Base-by-base conservation (phyloP, 2,888 invertebrate species). In the Volucella inflata region DNA sequence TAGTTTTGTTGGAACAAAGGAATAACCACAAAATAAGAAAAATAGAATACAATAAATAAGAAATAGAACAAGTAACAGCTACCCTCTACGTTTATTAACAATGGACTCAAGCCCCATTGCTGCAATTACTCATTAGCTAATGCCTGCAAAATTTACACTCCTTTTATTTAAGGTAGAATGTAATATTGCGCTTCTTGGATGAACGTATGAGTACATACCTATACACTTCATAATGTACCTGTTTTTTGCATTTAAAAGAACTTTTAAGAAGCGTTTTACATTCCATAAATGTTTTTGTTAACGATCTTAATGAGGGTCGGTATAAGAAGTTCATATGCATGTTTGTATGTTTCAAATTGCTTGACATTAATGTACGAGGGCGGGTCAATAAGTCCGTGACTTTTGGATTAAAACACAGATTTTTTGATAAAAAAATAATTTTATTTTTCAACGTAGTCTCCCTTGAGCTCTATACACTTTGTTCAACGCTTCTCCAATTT, bases 111-210 rank as follows among this genome's bases (percentile, higher is more conserved):
- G 79, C 42, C 59, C 50, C 65, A 46, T 16, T 46, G 16, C 42
- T n/a, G 76, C 67, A 81, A 76, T 81, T 81, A 76, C 71, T 72
- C 80, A 76, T 76, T 81, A 70, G 75, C 71, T 72, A 81, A 81
- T 77, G 76, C 81, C 55, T 30, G 76, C 48, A 82, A 48, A 67
- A 59, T 67, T 59, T 57, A 70, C 51, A 70, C 70, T 80, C 51
- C 11, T 65, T 67, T 55, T 60, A 70, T 51, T 55, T 71, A 46
- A 59, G 55, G 84, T 85, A 81, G 72, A 85, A 76, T 76, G 81
- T 50, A 85, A 62, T 80, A 75, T 65, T n/a, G 62, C 10, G 1
- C 21, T 2, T 21, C 21, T 21, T 21, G 21, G 21, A 21, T 21
- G 2, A 57, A 59, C 48, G 48, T 46, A 36, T 50, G n/a, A 16